Percentiles rank a stretch among this genome's conserved stretches.
These are phyloP conservation scores for Volucella inanis DNA, from an alignment of 2,888 invertebrate genomes.

Conservation along the genomic window DNA sequence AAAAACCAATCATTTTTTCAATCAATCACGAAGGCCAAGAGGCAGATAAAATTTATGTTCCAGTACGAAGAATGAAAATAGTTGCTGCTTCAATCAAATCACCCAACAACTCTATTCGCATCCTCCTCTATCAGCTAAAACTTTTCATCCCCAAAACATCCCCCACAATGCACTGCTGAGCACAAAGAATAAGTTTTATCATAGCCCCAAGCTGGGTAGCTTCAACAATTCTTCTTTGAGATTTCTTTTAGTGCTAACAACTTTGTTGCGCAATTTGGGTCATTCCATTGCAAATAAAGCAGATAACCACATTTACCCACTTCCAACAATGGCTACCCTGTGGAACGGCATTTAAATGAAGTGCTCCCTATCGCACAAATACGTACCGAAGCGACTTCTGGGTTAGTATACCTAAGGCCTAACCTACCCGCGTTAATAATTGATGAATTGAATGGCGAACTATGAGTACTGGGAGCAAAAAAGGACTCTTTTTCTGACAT, in stretches of 20 bases:
- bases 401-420: conserved; percentile 35
- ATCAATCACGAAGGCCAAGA: no score
- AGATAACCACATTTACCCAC: conserved; percentile 71
- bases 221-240: conserved; percentile 29
- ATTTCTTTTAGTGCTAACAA: conserved; percentile 46
- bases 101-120: background rate
- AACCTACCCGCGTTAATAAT: conserved; percentile 57
- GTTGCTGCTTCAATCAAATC: background rate
- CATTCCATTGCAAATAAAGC: conserved; percentile 63
- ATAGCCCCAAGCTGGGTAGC: conserved; percentile 19
- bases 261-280: conserved; percentile 67
- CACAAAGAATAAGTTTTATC: conserved; percentile 24
- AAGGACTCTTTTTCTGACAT: background rate
- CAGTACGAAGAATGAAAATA: no score
- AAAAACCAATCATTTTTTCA: no score
- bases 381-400: conserved; percentile 38
- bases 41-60: no score
- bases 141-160: background rate
- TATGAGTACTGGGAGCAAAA: background rate
- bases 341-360: conserved; percentile 64
- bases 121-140: background rate
- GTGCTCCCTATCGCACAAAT: conserved; percentile 18
- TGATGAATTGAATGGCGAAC: conserved; percentile 54
- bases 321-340: conserved; percentile 41
- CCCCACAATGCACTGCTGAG: background rate